Evolutionary conservation across 1,140 invertebrate genomes (phyloP).

Genomic region (Trigoniulus corallinus): DNA sequence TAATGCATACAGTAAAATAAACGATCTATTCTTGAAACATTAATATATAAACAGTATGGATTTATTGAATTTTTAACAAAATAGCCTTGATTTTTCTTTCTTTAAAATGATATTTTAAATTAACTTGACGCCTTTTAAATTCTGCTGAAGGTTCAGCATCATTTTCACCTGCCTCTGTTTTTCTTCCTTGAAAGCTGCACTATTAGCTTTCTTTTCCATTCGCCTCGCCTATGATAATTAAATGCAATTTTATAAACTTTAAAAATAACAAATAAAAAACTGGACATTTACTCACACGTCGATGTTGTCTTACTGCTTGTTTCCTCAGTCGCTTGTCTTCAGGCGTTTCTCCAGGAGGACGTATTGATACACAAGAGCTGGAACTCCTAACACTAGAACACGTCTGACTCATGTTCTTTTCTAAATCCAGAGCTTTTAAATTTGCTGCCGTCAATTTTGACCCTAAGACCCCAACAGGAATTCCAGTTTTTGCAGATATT

Average conservation of each 20-base stretch:
- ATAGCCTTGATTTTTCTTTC: no score
- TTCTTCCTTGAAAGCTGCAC: slow-evolving; percentile 71
- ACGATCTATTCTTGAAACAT: no score
- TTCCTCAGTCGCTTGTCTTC: slow-evolving; percentile 70
- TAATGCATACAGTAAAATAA: no score
- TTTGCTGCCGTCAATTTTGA: no score
- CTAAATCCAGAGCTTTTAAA: no score
- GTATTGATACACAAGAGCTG: no score
- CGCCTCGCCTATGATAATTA: slow-evolving; percentile 46
- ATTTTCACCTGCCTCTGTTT: slow-evolving; percentile 64
- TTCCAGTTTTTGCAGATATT: slow-evolving; percentile 49
- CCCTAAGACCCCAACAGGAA: slow-evolving; percentile 44
- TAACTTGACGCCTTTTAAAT: slow-evolving; percentile 43
- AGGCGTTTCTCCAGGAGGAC: slow-evolving; percentile 60
- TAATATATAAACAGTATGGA: no score
- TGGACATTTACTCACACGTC: slow-evolving; percentile 39
- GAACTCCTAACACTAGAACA: no score
- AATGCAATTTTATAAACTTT: slow-evolving; percentile 6
- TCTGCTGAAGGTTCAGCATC: slow-evolving; percentile 49
- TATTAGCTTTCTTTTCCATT: slow-evolving; percentile 71
- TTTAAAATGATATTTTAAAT: not conserved
- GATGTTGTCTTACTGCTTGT: slow-evolving; percentile 59
- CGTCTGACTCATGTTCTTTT: no score
- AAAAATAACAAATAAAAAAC: slow-evolving; percentile 3
- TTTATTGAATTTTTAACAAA: no score